phyloP scores from a whole-genome alignment of 2,113 vertebrate species.

The Cyanoramphus novaezelandiae region DNA sequence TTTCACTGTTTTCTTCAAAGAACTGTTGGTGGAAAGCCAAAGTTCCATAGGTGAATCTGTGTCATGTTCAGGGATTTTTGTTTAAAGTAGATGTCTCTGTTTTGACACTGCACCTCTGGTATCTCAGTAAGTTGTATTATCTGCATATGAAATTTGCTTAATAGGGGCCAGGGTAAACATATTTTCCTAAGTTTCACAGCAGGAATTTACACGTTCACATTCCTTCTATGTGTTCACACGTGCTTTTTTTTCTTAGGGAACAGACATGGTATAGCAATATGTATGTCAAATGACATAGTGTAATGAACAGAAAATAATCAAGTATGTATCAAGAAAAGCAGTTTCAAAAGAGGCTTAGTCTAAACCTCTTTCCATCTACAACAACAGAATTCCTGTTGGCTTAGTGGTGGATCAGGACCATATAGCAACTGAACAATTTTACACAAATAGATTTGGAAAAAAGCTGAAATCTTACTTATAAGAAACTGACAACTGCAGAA shows the following conservation, averaged over 20 bases:
- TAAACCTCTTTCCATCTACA: not conserved
- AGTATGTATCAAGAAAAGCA: not conserved
- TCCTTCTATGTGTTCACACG: not conserved
- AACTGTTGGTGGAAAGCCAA: not conserved
- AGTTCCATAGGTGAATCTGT: not conserved
- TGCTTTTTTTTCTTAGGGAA: not conserved
- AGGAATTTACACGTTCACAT: not conserved
- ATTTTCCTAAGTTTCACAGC: not conserved
- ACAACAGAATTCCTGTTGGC: not conserved
- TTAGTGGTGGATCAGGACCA: not conserved
- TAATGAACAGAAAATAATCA: not conserved
- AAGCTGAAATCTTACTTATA: not conserved
- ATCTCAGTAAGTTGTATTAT: not conserved
- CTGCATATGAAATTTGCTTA: not conserved
- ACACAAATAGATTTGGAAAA: not conserved
- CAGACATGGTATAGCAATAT: not conserved
- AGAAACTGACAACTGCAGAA: not conserved
- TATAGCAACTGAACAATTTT: not conserved
- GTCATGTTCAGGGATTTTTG: not conserved
- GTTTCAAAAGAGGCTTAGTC: not conserved
- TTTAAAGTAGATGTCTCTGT: not conserved
- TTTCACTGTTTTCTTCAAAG: not conserved
- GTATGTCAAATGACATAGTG: not conserved
- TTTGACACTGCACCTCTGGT: not conserved
- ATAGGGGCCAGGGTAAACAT: not conserved